Evolutionary conservation across 2,888 invertebrate species (phyloP), one percentile per base, ranked within the genome.

Genomic region (Drymonia ruficornis): DNA sequence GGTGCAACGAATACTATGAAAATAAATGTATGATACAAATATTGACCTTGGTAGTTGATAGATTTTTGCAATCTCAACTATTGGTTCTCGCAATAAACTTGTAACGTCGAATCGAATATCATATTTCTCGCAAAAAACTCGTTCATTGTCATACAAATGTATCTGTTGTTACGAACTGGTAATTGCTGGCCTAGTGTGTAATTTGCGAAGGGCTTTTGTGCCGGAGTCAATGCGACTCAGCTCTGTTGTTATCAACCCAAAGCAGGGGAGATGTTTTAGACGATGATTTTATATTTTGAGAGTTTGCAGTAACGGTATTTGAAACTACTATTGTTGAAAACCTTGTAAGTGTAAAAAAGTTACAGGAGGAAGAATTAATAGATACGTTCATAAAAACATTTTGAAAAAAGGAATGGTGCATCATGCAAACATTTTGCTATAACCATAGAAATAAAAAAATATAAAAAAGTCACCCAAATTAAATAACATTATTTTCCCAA

Each of bases 91-190:
- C 68, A 76, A 71, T 61, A 62, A 61, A 66, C 49, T 70, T 62
- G 53, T 52, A 51, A 42, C 52, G 50, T 64, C 64, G 56, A 58
- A 52, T 51, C 34, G 50, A 67, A 78, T 90, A 89, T 91, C 89
- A 63, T 78, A 79, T 91, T 91, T 83, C 91, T 64, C 57, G 67
- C 72, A 82, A 86, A 88, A 83, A 88, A 84, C 74, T 78, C 70
- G 63, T 75, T 81, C 83, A 89, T 91, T 92, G 90, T 92, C 86
- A 92, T 91, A 91, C 91, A 91, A 91, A 91, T 91, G 83, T 91
- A 90, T 91, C 91, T 88, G 91, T 89, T 88, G 90, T 91, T 86
- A 74, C 67, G 71, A 65, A 65, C 64, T 47, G 74, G 85, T 91
- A 92, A 91, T 92, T 91, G 90, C 84, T 62, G 81, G 72, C 76